A percentile compares a stretch with the other conserved stretches of the same genome.
phyloP scores from a whole-genome alignment of 2,797 vertebrate genomes.

The Sebastes taczanowskii region DNA sequence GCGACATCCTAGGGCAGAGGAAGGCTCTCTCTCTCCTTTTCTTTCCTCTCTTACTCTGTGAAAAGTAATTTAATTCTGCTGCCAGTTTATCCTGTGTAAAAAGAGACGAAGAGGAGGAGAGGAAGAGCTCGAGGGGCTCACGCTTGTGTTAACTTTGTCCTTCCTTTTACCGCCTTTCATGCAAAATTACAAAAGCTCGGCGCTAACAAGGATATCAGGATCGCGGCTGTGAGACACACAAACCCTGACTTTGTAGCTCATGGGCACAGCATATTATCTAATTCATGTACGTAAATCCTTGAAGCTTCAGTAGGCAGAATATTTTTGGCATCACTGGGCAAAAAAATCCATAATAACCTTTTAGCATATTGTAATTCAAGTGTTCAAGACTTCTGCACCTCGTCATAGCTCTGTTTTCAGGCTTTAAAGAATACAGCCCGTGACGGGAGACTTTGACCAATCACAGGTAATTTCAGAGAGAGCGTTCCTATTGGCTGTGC shows the following conservation, averaged over 20 bases:
- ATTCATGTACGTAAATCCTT: background rate
- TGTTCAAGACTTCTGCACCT: too few relatives aligned
- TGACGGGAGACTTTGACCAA: too few relatives aligned
- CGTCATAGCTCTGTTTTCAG: accelerated
- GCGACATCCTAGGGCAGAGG: slow-evolving; percentile 36
- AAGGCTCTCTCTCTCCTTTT: slow-evolving; percentile 13
- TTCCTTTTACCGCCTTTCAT: slow-evolving; percentile 13
- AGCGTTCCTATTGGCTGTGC: too few relatives aligned
- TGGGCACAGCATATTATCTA: background rate
- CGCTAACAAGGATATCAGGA: slow-evolving; percentile 17
- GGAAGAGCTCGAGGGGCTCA: slow-evolving; percentile 48
- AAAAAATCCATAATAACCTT: too few relatives aligned
- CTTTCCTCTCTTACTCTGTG: background rate
- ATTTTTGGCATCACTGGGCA: too few relatives aligned
- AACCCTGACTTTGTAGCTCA: background rate
- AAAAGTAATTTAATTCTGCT: slow-evolving; percentile 54
- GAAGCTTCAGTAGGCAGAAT: too few relatives aligned
- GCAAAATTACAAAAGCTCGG: slow-evolving; percentile 19
- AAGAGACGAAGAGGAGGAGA: slow-evolving; percentile 46
- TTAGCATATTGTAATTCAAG: too few relatives aligned
- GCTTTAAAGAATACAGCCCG: too few relatives aligned
- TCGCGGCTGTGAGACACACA: background rate
- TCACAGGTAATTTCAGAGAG: too few relatives aligned
- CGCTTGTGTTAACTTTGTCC: slow-evolving; percentile 30
- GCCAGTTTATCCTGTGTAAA: slow-evolving; percentile 53